Evolutionary conservation across 2,113 vertebrate species (phyloP), one percentile per base, ranked within the genome.

Genomic region (Bubo bubo): DNA sequence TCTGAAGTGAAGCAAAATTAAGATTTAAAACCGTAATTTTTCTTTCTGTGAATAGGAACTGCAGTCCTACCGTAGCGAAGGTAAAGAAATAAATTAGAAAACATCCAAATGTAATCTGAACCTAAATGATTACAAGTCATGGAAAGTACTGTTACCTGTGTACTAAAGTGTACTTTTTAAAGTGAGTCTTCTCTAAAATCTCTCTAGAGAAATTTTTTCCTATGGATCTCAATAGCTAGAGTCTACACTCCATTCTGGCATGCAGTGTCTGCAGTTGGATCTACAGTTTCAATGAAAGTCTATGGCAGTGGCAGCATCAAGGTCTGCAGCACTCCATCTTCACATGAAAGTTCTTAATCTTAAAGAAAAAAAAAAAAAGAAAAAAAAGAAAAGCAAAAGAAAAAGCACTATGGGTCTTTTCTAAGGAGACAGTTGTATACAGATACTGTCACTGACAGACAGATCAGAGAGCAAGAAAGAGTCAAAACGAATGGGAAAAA

Each of bases 401-500:
- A 64, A 68, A 83, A 43, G 8, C 16, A 43, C n/a, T 58, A 45
- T 3, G 2, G 21, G 37, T n/a, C 47, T 71, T 84, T 89, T 75
- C 75, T 77, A 43, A 64, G 86, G 41, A 90, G 71, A 77, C 34
- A 72, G 76, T 43, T 95, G 82, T 91, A 88, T 39, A 73, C 68
- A 87, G 45, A 52, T 63, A 90, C 80, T 90, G 53, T 79, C 62
- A 90, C 77, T 82, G 64, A 77, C 49, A 98, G n/a, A 49, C 86
- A 94, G 53, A 87, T 74, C 49, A 94, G 87, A 97, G 56, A 93
- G 71, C 22, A 88, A 79, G 67, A 74, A 68, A 39, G 84, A 94
- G 79, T 68, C 50, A 66, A 93, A 97, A 79, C 0, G 32, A 85
- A 55, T 6, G n/a, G 27, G 14, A 17, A 93, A 86, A 86, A 49